A percentile compares a stretch with the other conserved stretches of the same genome.
These are phyloP conservation scores for Bradypodion pumilum DNA, from an alignment of 2,797 vertebrate genomes.

Conservation along the genomic window DNA sequence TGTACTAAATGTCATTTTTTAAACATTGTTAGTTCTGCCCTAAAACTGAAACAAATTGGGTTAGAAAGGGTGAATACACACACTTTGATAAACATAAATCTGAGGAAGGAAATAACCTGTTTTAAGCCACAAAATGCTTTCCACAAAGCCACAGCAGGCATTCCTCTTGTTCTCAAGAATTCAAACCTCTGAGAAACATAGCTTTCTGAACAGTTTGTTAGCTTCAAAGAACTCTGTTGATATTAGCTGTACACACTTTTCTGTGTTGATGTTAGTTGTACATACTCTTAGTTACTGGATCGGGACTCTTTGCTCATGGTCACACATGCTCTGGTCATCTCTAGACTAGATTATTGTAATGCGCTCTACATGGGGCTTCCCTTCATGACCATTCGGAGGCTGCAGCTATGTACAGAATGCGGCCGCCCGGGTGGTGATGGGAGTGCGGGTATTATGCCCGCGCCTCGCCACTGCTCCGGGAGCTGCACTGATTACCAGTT, in stretches of 20 bases:
- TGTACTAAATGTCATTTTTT: neutral
- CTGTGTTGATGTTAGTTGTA: too few species aligned
- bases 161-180: neutral
- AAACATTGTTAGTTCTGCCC: neutral
- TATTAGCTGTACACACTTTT: neutral
- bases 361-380: too few species aligned
- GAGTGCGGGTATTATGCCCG: too few species aligned
- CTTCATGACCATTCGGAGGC: too few species aligned
- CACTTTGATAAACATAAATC: neutral
- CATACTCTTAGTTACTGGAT: neutral
- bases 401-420: too few species aligned
- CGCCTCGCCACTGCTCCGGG: too few species aligned
- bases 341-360: too few species aligned
- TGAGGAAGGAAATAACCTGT: neutral
- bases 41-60: neutral
- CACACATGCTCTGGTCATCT: too few species aligned
- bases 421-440: too few species aligned
- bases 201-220: neutral
- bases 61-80: neutral
- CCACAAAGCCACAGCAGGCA: neutral
- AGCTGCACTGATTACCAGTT: too few species aligned
- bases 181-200: neutral
- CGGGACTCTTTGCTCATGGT: too few species aligned
- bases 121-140: constrained; percentile 2
- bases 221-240: neutral